Base-by-base conservation (phyloP, 2,797 vertebrate genomes). In the Ceyx erithaca region DNA sequence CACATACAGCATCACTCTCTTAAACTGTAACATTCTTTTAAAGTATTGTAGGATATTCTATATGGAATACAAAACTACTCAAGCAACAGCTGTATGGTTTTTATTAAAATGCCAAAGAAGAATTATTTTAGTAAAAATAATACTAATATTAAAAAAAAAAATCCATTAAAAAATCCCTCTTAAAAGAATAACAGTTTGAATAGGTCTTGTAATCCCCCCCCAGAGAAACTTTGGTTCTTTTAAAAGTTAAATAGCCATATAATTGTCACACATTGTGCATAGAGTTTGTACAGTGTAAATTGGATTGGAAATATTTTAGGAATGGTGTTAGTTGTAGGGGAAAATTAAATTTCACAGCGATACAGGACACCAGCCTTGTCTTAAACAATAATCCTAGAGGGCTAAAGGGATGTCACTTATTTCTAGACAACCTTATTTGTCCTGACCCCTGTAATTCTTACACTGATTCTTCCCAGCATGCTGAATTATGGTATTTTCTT, bases 161-260 rank as follows among this genome's bases (percentile, higher is more conserved):
- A 30, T 9, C 23, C 23, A 49, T 23, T 37, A 5, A 12, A 49
- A 15, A 26, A 49, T 25, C 14, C 7, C 2, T 1, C 6, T 31
- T 35, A 30, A 33, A 71, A 66, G 10, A 45, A 12, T 1, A 31
- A 30, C 77, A 45, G 6, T 12, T 67, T 51, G 26, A 75, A 7
- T 2, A 61, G 61, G 0, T 57, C 16, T 64, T 43, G 10, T 6
- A 62, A 52, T 20, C 28, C 7, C 7, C 7, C 7, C 2, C 4
- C 37, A 28, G 43, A 75, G 33, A 66, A 70, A 43, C 2, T n/a
- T 11, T 8, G 3, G 1, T 43, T 72, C 11, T 66, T 73, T 68
- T 25, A 37, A 7, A 54, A 80, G 13, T 51, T 86, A 80, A 7
- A 8, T 46, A n/a, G 7, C 19, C 3, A 14, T 15, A 25, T 12